Conservation (phyloP, 2,797 vertebrate genomes). For the Crocodylus rhombifer region DNA sequence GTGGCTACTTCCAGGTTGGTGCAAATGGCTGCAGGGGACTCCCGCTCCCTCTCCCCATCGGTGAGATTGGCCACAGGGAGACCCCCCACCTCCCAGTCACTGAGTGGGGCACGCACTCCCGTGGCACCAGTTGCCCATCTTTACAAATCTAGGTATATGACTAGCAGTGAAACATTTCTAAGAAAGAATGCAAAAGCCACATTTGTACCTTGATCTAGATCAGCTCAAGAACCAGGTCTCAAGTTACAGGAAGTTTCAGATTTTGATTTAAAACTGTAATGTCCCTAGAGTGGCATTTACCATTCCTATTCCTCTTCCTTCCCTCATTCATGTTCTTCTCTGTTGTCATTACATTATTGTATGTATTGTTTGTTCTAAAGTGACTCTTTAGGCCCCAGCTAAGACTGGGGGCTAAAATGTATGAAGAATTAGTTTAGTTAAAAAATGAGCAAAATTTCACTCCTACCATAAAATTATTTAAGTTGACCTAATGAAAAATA, state of each 20-base stretch:
- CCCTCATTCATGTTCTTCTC: background rate
- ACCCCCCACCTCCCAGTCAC: too few species aligned
- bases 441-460: too few species aligned
- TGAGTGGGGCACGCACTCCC: too few species aligned
- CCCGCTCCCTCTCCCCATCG: too few species aligned
- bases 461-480: too few species aligned
- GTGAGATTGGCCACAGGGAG: too few species aligned
- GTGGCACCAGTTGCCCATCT: too few species aligned
- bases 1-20: too few species aligned
- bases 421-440: background rate
- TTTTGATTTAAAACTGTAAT: background rate
- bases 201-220: background rate
- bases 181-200: background rate
- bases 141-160: background rate
- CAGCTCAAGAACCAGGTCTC: background rate
- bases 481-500: too few species aligned
- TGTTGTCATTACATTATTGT: background rate
- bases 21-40: too few species aligned
- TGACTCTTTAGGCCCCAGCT: conserved; percentile 4
- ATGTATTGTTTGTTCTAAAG: background rate
- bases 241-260: background rate
- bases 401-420: background rate
- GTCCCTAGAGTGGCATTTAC: background rate
- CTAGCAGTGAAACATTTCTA: background rate
- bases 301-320: background rate